These are phyloP conservation scores for Hippotragus niger DNA, from an alignment of 2,113 vertebrate genomes.

Conservation along the genomic window DNA sequence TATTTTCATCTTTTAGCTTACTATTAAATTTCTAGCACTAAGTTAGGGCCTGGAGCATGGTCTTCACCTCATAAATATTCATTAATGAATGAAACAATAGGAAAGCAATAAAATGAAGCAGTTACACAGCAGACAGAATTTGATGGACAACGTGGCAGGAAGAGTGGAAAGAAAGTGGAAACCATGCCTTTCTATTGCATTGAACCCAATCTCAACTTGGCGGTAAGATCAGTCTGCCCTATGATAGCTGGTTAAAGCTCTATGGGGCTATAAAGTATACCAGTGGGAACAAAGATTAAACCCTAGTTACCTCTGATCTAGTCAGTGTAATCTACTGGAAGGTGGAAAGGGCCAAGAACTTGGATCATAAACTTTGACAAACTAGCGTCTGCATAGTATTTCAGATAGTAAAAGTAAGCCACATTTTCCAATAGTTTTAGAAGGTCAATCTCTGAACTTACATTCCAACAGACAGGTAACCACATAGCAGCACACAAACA, in stretches of 20 bases:
- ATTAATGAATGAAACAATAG: background rate
- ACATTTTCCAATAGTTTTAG: background rate
- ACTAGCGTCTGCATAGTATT: background rate
- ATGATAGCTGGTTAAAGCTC: background rate
- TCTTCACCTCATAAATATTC: background rate
- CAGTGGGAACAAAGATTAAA: background rate
- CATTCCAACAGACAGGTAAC: background rate
- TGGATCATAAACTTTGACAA: background rate
- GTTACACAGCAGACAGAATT: background rate
- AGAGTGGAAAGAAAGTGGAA: background rate
- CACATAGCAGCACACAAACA: background rate
- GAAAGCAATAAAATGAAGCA: background rate
- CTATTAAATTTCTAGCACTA: background rate
- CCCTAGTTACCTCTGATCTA: background rate
- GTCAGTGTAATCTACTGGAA: background rate
- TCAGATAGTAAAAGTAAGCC: background rate
- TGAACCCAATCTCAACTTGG: background rate
- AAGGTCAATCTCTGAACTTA: background rate
- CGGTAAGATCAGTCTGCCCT: background rate
- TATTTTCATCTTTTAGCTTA: background rate
- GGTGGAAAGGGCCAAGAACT: background rate
- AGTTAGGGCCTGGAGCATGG: background rate
- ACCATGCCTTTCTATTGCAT: background rate
- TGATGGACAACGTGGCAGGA: background rate
- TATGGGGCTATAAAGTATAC: background rate